Evolutionary conservation across 2,113 vertebrate genomes (phyloP).

Genomic region (Cichladusa arquata): DNA sequence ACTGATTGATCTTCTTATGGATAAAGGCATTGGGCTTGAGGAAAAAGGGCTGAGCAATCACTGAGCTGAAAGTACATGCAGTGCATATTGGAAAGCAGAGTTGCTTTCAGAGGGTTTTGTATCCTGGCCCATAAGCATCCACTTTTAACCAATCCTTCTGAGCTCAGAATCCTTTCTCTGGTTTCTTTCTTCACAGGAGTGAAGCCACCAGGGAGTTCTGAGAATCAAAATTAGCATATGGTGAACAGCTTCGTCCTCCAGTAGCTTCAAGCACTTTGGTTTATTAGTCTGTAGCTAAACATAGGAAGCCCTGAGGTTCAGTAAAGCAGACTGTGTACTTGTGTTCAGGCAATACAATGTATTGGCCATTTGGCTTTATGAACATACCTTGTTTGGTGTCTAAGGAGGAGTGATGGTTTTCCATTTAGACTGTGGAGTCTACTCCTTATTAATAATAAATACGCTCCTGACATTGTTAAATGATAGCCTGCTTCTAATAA

Average conservation of each 20-base stretch:
- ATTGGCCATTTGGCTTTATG: background rate
- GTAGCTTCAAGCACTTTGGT: background rate
- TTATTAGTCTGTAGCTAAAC: background rate
- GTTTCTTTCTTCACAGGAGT: background rate
- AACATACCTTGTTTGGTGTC: conserved; percentile 16
- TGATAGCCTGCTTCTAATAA: conserved; percentile 68
- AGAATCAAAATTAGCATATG: background rate
- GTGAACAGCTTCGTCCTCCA: background rate
- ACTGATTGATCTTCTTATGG: background rate
- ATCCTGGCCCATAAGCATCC: background rate
- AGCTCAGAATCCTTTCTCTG: background rate
- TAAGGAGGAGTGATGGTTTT: conserved; percentile 38
- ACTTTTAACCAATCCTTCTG: background rate
- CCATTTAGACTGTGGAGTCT: conserved; percentile 27
- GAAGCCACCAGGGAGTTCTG: background rate
- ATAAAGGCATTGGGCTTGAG: background rate
- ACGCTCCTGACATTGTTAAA: conserved; percentile 56
- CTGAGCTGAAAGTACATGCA: background rate
- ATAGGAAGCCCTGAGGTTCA: background rate
- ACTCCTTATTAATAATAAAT: conserved; percentile 53
- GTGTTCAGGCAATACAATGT: background rate
- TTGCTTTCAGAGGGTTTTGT: background rate
- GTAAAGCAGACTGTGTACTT: background rate
- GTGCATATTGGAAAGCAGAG: background rate
- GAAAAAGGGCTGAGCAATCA: background rate